Conservation (phyloP, 1,140 invertebrate species). For the Rhizoglyphus robini region DNA sequence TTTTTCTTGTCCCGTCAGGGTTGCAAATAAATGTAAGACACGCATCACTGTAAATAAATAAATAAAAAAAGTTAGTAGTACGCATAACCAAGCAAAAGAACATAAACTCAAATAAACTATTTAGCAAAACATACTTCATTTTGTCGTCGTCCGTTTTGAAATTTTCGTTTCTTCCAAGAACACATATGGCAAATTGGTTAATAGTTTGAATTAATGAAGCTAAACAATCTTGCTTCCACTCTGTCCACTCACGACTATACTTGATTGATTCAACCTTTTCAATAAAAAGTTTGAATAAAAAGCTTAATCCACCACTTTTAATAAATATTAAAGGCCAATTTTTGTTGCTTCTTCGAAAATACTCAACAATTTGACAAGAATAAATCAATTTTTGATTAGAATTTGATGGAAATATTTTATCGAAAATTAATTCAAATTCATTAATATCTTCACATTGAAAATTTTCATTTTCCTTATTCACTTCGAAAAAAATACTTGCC, state of each 20-base stretch:
- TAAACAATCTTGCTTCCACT: conserved; percentile 83
- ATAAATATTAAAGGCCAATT: conserved; percentile 47
- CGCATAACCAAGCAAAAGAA: too few relatives aligned
- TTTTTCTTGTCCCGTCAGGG: conserved; percentile 28
- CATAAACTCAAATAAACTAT: too few relatives aligned
- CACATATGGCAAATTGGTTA: conserved; percentile 54
- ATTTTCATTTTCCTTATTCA: background rate
- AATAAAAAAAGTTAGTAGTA: background rate
- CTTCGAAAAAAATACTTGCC: too few relatives aligned
- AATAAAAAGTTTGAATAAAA: conserved; percentile 82
- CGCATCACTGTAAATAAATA: background rate
- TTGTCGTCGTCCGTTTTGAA: background rate
- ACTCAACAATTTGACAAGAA: conserved; percentile 77
- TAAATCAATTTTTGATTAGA: conserved; percentile 82
- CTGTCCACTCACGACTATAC: conserved; percentile 37
- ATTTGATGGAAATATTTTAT: conserved; percentile 65
- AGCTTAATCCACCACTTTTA: conserved; percentile 64
- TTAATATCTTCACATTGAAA: background rate
- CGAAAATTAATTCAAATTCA: conserved; percentile 31
- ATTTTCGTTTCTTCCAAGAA: background rate
- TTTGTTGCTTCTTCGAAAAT: conserved; percentile 33
- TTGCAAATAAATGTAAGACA: background rate
- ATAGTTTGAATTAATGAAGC: conserved; percentile 67
- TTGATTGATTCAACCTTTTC: conserved; percentile 47
- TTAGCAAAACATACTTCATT: background rate